Evolutionary conservation across 2,888 invertebrate genomes (phyloP), one percentile per base, ranked within the genome.

Genomic region (Pollenia amentaria): DNA sequence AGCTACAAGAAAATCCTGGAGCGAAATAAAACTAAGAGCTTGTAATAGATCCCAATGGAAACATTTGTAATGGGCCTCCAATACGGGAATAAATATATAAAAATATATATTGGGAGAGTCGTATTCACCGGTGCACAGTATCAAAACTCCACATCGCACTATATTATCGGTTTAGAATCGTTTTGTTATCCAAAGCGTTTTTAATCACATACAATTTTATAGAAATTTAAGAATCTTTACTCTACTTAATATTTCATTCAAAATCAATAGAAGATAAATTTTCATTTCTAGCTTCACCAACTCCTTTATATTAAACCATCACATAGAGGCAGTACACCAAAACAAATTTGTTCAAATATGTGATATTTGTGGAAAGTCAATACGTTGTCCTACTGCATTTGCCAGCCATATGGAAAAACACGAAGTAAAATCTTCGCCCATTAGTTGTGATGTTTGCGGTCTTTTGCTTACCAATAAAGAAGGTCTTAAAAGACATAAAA

Each of bases 361-460:
- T 76, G 83, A 83, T 55, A 86, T 86, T 46, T 86, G 93, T 46
- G 93, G 93, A 0, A 92, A 93, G 87, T 91, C 92, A 0, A 92
- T 93, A 81, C 91, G 92, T 0, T 93, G 92, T 3, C 91, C 90
- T 3, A 90, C 91, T 0, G 91, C 91, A 21, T 93, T 93, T 70
- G 91, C 91, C 44, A 91, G 91, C 0, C 92, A 93, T 88, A 92
- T 92, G 77, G 77, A 91, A 73, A 91, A 92, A 82, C 93, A 93
- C 57, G 90, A 91, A 0, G 91, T 91, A 0, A 90, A 90, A 9
- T 89, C 90, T 62, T 90, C 92, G 8, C 92, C 92, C 76, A 90
- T 92, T 2, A 93, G 93, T 88, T 93, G 93, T 62, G 90, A 92
- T 40, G 90, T 92, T 73, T 93, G 93, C 70, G 93, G 93, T 11